Base-by-base conservation (phyloP, 2,113 vertebrate species). In the Ailurus styani region DNA sequence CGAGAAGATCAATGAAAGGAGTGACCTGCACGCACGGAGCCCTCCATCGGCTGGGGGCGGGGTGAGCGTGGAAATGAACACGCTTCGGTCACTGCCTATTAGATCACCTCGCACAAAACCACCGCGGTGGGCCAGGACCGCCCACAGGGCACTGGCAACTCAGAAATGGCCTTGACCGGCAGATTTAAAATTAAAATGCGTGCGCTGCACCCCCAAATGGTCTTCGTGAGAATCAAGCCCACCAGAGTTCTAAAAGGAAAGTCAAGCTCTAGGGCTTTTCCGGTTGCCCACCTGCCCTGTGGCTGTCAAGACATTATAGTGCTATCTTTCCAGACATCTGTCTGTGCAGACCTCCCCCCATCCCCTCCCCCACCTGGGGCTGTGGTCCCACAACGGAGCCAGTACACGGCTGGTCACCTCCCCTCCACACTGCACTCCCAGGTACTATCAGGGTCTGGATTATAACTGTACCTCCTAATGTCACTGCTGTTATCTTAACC, bases 61-160 rank as follows among this genome's bases (percentile, higher is more conserved):
- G 34, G 64, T 54, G 55, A 66, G 12, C 2, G 0, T 2, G 37
- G 92, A 98, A 98, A 98, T 72, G 97, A 98, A 98, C 42, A 97
- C 92, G 98, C 86, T 95, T 86, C 75, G 92, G 83, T 96, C 96
- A 62, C 70, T 34, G 75, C 89, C 78, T 72, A 92, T 95, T 72
- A 72, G 93, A 64, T 60, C 13, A 25, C 42, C 45, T 15, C 3
- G 50, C 0, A 0, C 66, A 9, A 57, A 0, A 42, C 34, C 0
- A 0, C 31, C 66, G 73, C 60, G 66, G 57, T 2, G 0, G 17
- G 3, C 5, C 8, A 6, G 29, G 68, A 6, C 34, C 23, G 87
- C 25, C 60, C 17, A 18, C 73, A 6, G 9, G 6, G 34, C 0
- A 5, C 3, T 1, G 23, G 15, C 42, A 83, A 90, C 87, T 90